Base-by-base conservation (phyloP, 2,113 vertebrate genomes). In the Crotalus tigris region DNA sequence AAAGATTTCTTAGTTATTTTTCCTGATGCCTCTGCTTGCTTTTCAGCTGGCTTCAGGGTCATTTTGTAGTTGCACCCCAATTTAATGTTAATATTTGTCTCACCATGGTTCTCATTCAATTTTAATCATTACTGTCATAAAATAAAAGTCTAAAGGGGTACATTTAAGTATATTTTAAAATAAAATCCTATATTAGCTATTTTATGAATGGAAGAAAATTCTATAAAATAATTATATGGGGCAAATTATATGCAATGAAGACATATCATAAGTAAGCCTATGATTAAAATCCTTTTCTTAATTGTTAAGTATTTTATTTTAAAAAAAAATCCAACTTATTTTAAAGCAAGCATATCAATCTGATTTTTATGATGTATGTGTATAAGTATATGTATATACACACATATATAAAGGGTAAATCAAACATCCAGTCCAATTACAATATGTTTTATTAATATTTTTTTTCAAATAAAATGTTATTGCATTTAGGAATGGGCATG, bases 1-100 rank as follows among this genome's bases (percentile, higher is more conserved):
- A 95, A 97, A 96, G 24, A 95, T 93, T 91, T 93, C 91, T 96
- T 94, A 93, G 94, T 96, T 96, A 92, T 94, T 97, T 97, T 97
- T 95, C 95, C 93, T 92, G 53, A 85, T 95, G 93, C 89, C 88
- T 54, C 91, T 93, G 91, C 81, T 93, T 94, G 75, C 92, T 93
- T 96, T 93, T 94, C 69, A 61, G 57, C 85, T 93, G 53, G 59
- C 95, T 96, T 96, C 95, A 93, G 94, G 93, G 90, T 95, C 96
- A 95, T 90, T 95, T 94, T 89, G 44, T 57, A 2, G 46, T 24
- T 19, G 1, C 89, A 44, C 26, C 87, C 81, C 87, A 91, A 93
- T 95, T 90, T 96, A 92, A 95, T 94, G 93, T 95, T 96, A 96
- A 96, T 96, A 95, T 94, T 92, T 94, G 49, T 93, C 93, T 90